A percentile compares a stretch with the other conserved stretches of the same genome.
phyloP scores from a whole-genome alignment of 2,888 invertebrate genomes.

The Osedax fenrisi region DNA sequence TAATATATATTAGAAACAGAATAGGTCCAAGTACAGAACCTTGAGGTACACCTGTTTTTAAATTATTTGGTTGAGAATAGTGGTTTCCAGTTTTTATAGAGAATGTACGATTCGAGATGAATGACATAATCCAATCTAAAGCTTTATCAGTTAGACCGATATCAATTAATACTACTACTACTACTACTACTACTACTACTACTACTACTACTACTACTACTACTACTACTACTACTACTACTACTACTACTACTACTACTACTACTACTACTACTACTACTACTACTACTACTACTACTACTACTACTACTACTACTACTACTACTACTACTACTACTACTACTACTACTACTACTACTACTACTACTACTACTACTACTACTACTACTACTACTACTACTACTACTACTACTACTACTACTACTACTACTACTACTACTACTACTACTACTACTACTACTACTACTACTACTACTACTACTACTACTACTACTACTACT shows the following conservation, averaged over 20 bases:
- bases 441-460: slow-evolving; percentile 2
- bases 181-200: slow-evolving; percentile 2
- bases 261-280: slow-evolving; percentile 24
- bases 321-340: slow-evolving; percentile 22
- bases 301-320: slow-evolving; percentile 23
- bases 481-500: slow-evolving; percentile 2
- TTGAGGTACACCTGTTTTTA: too few relatives aligned
- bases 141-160: too few relatives aligned
- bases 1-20: too few relatives aligned
- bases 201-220: background rate
- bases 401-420: slow-evolving; percentile 23
- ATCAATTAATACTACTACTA: background rate
- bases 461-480: slow-evolving; percentile 2
- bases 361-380: slow-evolving; percentile 20
- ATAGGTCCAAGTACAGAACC: too few relatives aligned
- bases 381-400: slow-evolving; percentile 24
- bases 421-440: slow-evolving; percentile 23
- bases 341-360: slow-evolving; percentile 23
- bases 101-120: too few relatives aligned
- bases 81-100: too few relatives aligned
- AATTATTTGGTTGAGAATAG: too few relatives aligned
- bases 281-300: slow-evolving; percentile 27
- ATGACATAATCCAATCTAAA: too few relatives aligned
- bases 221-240: background rate
- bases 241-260: slow-evolving; percentile 15